Evolutionary conservation across 2,113 vertebrate species (phyloP).

Genomic region (Nematolebias whitei): DNA sequence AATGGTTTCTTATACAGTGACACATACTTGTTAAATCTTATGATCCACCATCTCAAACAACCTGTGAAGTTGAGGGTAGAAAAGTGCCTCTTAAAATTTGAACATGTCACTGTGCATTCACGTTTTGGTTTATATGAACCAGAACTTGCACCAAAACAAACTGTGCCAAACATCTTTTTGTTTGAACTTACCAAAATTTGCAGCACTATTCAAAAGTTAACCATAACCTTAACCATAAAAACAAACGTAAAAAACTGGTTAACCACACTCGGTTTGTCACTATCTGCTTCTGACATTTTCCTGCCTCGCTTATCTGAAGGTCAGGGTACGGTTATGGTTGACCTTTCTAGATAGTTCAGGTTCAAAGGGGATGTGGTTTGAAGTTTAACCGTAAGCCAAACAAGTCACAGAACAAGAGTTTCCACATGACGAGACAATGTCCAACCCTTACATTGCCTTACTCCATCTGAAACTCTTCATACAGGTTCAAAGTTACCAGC

Average conservation of each 20-base stretch:
- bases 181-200: not conserved
- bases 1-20: no score
- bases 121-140: no score
- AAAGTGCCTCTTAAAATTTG: no score
- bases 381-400: conserved; percentile 11
- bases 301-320: conserved; percentile 8
- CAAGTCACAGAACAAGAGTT: not conserved
- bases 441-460: no score
- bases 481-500: not conserved
- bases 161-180: no score
- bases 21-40: no score
- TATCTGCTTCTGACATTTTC: not conserved
- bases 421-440: not conserved
- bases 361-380: not conserved
- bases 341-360: not conserved
- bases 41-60: no score
- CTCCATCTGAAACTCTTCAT: not conserved
- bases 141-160: no score
- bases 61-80: no score
- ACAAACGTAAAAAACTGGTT: no score
- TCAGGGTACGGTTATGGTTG: not conserved
- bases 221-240: not conserved
- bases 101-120: no score
- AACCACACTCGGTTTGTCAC: not conserved
- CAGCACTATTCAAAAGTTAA: not conserved